Percentiles rank a stretch among this genome's conserved stretches.
These are phyloP conservation scores for Cirrhinus molitorella DNA, from an alignment of 2,797 vertebrate species.

Conservation along the genomic window DNA sequence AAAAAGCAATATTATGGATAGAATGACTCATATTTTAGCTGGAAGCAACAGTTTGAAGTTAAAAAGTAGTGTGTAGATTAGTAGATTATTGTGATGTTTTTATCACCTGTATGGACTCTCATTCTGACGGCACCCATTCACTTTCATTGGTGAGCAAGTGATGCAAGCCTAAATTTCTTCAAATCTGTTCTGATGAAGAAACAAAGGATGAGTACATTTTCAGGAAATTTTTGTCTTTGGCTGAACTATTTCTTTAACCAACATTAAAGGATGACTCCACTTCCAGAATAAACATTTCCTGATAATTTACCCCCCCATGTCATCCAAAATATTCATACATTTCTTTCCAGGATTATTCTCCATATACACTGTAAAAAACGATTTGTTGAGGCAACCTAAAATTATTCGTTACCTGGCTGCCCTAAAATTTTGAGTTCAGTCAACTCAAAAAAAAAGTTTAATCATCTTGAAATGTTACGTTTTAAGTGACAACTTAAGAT, in stretches of 20 bases:
- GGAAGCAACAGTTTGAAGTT: background rate
- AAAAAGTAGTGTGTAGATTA: background rate
- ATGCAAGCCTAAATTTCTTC: background rate
- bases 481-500: too few relatives aligned
- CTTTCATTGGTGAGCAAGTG: background rate
- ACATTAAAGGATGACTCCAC: too few relatives aligned
- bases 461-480: too few relatives aligned
- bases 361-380: too few relatives aligned
- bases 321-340: too few relatives aligned
- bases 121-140: background rate
- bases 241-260: background rate
- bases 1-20: background rate
- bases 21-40: background rate
- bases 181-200: background rate
- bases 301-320: too few relatives aligned
- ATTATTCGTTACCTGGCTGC: too few relatives aligned
- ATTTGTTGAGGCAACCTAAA: too few relatives aligned
- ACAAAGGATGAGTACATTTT: background rate
- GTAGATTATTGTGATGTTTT: background rate
- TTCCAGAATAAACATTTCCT: too few relatives aligned
- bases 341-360: too few relatives aligned
- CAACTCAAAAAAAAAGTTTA: too few relatives aligned
- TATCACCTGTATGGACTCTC: background rate
- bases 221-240: background rate
- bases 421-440: too few relatives aligned